A percentile compares a stretch with the other conserved stretches of the same genome.
Evolutionary conservation across 2,888 invertebrate genomes (phyloP).

Genomic region (Lamproptera curius): DNA sequence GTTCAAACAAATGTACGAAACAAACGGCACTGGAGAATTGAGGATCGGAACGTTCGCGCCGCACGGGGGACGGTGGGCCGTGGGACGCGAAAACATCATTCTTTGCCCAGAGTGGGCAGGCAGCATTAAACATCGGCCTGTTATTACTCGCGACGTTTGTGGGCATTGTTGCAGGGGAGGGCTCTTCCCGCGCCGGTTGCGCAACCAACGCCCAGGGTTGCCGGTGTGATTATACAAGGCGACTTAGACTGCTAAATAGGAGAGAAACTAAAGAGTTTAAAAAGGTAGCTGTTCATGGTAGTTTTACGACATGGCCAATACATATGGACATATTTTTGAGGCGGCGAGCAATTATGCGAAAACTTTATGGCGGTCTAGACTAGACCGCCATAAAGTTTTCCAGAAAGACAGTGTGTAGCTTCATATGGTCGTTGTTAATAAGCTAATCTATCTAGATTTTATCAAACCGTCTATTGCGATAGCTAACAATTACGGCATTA

Average conservation of each 20-base stretch:
- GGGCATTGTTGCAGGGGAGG: constrained; percentile 4
- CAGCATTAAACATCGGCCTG: constrained; percentile 2
- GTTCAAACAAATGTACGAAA: not conserved
- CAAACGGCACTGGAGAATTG: constrained; percentile 26
- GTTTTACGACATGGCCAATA: too few species aligned
- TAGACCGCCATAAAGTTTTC: too few species aligned
- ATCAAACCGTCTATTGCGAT: too few species aligned
- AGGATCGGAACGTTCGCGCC: constrained; percentile 53
- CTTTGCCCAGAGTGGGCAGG: not conserved
- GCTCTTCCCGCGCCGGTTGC: not conserved
- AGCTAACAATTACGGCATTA: too few species aligned
- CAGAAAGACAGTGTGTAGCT: too few species aligned
- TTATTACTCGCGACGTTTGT: constrained; percentile 2
- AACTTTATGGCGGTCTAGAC: too few species aligned
- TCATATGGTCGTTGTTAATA: too few species aligned
- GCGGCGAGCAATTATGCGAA: too few species aligned
- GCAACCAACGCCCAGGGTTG: not conserved
- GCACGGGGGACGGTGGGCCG: constrained; percentile 17
- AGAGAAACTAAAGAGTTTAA: not conserved
- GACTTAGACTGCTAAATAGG: too few species aligned
- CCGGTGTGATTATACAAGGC: not conserved
- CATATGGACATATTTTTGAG: too few species aligned
- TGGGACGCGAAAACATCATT: constrained; percentile 6
- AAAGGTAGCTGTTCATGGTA: too few species aligned
- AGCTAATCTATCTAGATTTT: too few species aligned